Evolutionary conservation across 2,113 vertebrate species (phyloP).

Genomic region (Antigone vipio): DNA sequence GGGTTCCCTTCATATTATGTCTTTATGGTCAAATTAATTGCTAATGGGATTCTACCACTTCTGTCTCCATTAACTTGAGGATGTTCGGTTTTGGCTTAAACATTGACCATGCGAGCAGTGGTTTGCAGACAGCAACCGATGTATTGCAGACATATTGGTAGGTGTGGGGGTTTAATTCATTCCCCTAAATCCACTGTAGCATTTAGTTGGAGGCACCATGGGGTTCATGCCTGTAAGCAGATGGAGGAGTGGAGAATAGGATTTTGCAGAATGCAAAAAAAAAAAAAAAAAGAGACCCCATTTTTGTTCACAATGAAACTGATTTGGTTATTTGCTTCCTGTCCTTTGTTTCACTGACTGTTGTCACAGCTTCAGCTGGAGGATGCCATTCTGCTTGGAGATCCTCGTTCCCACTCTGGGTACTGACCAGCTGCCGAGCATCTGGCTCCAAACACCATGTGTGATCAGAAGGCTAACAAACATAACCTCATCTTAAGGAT

Average conservation of each 20-base stretch:
- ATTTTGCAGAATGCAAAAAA: not conserved
- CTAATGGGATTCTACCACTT: not conserved
- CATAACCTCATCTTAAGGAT: not conserved
- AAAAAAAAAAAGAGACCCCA: too few species aligned
- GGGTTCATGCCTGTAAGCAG: not conserved
- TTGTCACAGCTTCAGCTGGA: not conserved
- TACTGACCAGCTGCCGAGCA: not conserved
- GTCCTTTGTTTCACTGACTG: not conserved
- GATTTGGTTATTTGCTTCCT: not conserved
- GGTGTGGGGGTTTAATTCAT: not conserved
- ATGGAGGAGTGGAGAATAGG: not conserved
- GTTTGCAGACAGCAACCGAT: not conserved
- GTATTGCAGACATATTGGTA: not conserved
- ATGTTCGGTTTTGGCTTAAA: not conserved
- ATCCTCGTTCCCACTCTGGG: not conserved
- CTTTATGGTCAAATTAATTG: not conserved
- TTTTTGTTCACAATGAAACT: not conserved
- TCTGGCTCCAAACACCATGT: not conserved
- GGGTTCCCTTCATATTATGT: not conserved
- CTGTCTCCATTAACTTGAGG: accelerated
- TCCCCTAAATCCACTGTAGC: not conserved
- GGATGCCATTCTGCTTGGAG: not conserved
- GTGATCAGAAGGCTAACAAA: not conserved
- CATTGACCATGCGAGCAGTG: not conserved
- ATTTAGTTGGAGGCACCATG: not conserved